These are phyloP conservation scores for Donacobius atricapilla DNA, from an alignment of 2,113 vertebrate genomes.

Conservation along the genomic window DNA sequence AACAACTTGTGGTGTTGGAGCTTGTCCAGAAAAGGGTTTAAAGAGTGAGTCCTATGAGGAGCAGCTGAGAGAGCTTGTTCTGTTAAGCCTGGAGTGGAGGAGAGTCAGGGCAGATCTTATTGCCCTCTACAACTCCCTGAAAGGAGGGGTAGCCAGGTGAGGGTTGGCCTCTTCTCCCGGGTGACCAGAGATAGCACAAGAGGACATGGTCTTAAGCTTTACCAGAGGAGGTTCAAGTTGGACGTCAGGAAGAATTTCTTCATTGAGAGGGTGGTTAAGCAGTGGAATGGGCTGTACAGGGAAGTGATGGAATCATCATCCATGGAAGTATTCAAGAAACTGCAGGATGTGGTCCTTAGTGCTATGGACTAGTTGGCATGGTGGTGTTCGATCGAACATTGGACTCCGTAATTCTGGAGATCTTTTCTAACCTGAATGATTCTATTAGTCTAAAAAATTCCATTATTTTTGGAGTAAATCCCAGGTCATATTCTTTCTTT, in stretches of 20 bases:
- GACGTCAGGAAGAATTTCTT: neutral
- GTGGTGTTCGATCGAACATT: fast-evolving
- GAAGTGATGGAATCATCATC: neutral
- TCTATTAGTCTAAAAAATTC: neutral
- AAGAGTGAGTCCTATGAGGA: neutral
- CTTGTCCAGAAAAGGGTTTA: neutral
- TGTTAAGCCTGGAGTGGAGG: neutral
- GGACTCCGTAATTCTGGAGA: fast-evolving
- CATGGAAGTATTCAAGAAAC: neutral
- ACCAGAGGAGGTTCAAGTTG: neutral
- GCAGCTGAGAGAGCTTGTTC: neutral
- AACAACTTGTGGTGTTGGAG: neutral
- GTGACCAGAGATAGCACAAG: neutral
- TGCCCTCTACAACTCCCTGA: neutral
- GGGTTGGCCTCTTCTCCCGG: neutral
- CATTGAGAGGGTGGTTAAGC: neutral
- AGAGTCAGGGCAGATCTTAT: neutral
- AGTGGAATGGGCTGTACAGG: neutral
- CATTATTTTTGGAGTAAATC: neutral
- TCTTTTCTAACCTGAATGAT: neutral
- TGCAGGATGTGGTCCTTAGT: neutral
- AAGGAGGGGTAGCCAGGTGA: neutral
- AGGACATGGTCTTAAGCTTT: neutral
- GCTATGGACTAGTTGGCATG: no score
- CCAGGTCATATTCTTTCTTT: neutral